phyloP scores from a whole-genome alignment of 2,888 invertebrate genomes.

The Crematogaster levior region DNA sequence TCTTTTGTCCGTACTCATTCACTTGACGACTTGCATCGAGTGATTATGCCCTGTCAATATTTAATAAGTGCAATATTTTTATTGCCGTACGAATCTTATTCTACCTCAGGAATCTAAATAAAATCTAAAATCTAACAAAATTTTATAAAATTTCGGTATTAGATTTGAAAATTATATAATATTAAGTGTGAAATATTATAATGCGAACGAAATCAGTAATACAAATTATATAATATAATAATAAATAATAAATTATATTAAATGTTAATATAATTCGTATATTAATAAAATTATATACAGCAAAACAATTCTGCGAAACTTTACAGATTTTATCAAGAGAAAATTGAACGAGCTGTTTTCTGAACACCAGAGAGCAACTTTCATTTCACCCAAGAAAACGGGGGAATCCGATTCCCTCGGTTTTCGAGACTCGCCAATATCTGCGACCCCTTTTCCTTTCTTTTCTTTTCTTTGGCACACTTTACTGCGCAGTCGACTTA shows the following conservation, averaged over 20 bases:
- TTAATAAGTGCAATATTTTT: constrained; percentile 24
- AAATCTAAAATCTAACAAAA: no score
- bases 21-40: background rate
- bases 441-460: background rate
- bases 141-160: no score
- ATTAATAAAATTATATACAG: background rate
- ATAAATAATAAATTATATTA: no score
- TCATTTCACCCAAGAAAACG: background rate
- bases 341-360: background rate
- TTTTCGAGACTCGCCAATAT: constrained; percentile 23
- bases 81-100: background rate
- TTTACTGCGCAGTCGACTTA: constrained; percentile 57
- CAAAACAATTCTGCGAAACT: background rate
- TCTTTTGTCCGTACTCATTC: constrained; percentile 36
- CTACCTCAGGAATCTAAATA: background rate
- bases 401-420: background rate
- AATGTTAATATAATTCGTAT: no score
- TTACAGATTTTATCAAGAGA: background rate
- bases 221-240: no score
- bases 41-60: constrained; percentile 33
- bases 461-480: constrained; percentile 60
- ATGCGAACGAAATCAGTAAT: background rate
- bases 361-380: background rate
- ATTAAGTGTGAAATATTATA: background rate
- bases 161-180: no score